phyloP scores from a whole-genome alignment of 2,888 invertebrate genomes.

The Apotomis turbidana region DNA sequence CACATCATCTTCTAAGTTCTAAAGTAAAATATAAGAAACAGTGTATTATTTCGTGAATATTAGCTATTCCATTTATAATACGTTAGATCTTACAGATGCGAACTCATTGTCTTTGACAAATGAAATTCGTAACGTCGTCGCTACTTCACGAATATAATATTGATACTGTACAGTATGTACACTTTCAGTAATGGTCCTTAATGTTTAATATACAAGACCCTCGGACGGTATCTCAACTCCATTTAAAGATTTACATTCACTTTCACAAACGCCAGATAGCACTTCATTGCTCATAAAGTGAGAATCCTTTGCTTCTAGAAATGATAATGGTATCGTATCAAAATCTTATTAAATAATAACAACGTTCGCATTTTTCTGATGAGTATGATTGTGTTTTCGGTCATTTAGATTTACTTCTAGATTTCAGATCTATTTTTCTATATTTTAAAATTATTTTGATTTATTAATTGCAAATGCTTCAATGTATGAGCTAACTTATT shows the following conservation, averaged over 20 bases:
- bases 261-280: slow-evolving; percentile 25
- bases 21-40: too few species aligned
- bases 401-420: too few species aligned
- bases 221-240: slow-evolving; percentile 64
- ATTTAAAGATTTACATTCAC: slow-evolving; percentile 53
- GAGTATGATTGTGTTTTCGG: too few species aligned
- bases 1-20: too few species aligned
- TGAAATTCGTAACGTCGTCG: slow-evolving; percentile 21
- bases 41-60: too few species aligned
- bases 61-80: not conserved
- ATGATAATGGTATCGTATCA: slow-evolving; percentile 5
- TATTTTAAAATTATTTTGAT: too few species aligned
- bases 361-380: not conserved
- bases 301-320: slow-evolving; percentile 24
- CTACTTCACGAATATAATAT: slow-evolving; percentile 29
- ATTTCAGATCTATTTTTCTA: too few species aligned
- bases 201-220: slow-evolving; percentile 56
- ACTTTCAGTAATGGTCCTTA: slow-evolving; percentile 67
- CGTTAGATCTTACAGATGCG: slow-evolving; percentile 32
- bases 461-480: too few species aligned
- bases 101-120: not conserved
- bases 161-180: slow-evolving; percentile 54
- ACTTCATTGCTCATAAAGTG: slow-evolving; percentile 36
- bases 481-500: too few species aligned
- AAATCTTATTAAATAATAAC: not conserved